These are phyloP conservation scores for Leptosomus discolor DNA, from an alignment of 2,113 vertebrate genomes.

Conservation along the genomic window DNA sequence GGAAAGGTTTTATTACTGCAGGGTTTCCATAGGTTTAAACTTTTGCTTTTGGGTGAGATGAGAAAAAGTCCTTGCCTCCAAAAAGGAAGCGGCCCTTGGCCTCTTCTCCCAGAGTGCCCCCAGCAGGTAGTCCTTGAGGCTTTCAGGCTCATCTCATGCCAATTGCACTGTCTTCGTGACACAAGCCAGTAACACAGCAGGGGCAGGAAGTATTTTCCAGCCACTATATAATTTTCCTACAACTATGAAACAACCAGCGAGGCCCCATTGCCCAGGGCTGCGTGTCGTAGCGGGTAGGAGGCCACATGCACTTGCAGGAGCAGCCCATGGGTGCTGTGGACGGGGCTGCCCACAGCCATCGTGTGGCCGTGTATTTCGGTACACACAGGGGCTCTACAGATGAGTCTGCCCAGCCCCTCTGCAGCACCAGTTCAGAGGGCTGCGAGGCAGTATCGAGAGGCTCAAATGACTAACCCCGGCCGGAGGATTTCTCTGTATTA, in stretches of 20 bases:
- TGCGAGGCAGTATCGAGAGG: background rate
- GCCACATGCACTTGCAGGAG: background rate
- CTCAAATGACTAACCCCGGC: background rate
- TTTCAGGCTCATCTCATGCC: background rate
- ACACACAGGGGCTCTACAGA: background rate
- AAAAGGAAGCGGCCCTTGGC: background rate
- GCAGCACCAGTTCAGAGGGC: background rate
- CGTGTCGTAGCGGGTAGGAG: rapidly evolving
- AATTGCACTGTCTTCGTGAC: rapidly evolving
- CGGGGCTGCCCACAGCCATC: background rate
- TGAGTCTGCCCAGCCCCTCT: background rate
- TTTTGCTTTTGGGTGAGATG: background rate
- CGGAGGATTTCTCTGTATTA: background rate
- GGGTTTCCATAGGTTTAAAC: background rate
- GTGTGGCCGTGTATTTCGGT: rapidly evolving
- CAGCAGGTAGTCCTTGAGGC: background rate
- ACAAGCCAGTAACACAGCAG: background rate
- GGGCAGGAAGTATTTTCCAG: background rate
- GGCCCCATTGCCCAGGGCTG: rapidly evolving
- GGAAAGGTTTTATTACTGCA: background rate
- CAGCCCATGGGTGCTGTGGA: background rate
- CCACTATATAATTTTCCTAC: background rate
- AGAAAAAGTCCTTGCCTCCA: background rate
- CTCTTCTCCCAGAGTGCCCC: background rate
- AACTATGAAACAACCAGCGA: rapidly evolving